phyloP scores from a whole-genome alignment of 2,797 vertebrate species.

The Sparus aurata region DNA sequence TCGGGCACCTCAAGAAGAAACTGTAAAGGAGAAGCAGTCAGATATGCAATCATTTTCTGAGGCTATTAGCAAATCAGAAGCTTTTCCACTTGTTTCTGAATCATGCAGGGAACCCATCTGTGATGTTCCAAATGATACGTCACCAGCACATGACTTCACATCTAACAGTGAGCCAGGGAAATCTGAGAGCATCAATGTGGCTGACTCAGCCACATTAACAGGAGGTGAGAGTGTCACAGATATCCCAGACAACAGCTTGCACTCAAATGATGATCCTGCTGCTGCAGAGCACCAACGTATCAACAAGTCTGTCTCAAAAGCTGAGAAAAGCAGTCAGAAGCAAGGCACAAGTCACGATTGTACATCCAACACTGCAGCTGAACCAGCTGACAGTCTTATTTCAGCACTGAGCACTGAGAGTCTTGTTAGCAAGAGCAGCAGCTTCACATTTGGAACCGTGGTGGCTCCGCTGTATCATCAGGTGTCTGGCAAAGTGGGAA shows the following conservation, averaged over 20 bases:
- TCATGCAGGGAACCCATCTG: conserved; percentile 20
- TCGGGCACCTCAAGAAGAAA: conserved; percentile 35
- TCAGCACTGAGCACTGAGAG: conserved; percentile 15
- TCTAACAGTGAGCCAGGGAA: conserved; percentile 32
- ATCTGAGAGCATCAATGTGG: conserved; percentile 36
- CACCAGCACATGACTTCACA: conserved; percentile 22
- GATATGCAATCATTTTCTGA: conserved; percentile 26
- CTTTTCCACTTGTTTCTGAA: conserved; percentile 22
- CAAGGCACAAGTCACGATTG: neutral
- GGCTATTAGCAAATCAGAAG: conserved; percentile 15
- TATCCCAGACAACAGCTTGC: conserved; percentile 10
- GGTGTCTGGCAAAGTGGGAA: conserved; percentile 67
- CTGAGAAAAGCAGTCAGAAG: conserved; percentile 23
- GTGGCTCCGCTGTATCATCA: conserved; percentile 81
- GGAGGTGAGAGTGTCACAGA: conserved; percentile 28
- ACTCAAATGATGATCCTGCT: conserved; percentile 31
- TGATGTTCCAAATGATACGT: conserved; percentile 17
- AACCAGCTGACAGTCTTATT: conserved; percentile 14
- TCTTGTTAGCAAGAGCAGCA: conserved; percentile 21
- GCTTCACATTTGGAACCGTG: conserved; percentile 78
- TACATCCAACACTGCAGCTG: neutral
- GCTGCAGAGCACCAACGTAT: conserved; percentile 10
- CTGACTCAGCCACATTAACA: conserved; percentile 23
- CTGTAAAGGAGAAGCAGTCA: conserved; percentile 8
- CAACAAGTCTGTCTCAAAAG: conserved; percentile 9